Conservation (phyloP, 1,140 invertebrate genomes). For the Lordiphosa collinella region DNA sequence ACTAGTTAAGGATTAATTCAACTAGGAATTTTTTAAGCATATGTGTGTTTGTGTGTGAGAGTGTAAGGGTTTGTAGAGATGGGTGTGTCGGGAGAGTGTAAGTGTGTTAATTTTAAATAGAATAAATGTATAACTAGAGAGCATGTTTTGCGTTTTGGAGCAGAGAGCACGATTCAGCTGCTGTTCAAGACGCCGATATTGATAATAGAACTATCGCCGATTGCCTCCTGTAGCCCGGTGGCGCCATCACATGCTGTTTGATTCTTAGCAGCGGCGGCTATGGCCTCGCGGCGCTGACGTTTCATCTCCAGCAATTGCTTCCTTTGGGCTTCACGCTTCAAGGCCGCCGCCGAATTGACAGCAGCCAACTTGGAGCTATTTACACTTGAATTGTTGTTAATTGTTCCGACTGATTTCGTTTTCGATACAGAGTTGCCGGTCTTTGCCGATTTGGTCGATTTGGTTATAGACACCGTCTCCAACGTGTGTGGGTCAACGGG, state of each 20-base stretch:
- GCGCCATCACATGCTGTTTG: constrained; percentile 29
- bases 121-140: constrained; percentile 50
- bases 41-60: constrained; percentile 21
- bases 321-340: constrained; percentile 88
- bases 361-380: constrained; percentile 49
- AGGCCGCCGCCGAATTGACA: constrained; percentile 79
- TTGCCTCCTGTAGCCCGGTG: constrained; percentile 4
- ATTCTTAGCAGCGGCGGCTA: constrained; percentile 80
- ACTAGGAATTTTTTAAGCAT: constrained; percentile 67
- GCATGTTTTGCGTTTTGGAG: constrained; percentile 32
- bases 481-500: constrained; percentile 7
- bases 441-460: constrained; percentile 35
- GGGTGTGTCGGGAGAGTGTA: constrained; percentile 17
- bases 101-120: constrained; percentile 35
- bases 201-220: constrained; percentile 29
- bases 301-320: constrained; percentile 90
- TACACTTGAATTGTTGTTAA: constrained; percentile 12
- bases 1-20: constrained; percentile 73
- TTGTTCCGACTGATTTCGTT: constrained; percentile 29
- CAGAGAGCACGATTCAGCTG: constrained; percentile 42
- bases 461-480: constrained; percentile 8
- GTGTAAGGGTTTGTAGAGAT: constrained; percentile 25
- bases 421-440: constrained; percentile 27
- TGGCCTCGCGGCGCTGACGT: constrained; percentile 82
- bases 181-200: constrained; percentile 37